Percentiles rank a stretch among this genome's conserved stretches.
Evolutionary conservation across 1,140 invertebrate species (phyloP).

Genomic region (Thrips palmi): DNA sequence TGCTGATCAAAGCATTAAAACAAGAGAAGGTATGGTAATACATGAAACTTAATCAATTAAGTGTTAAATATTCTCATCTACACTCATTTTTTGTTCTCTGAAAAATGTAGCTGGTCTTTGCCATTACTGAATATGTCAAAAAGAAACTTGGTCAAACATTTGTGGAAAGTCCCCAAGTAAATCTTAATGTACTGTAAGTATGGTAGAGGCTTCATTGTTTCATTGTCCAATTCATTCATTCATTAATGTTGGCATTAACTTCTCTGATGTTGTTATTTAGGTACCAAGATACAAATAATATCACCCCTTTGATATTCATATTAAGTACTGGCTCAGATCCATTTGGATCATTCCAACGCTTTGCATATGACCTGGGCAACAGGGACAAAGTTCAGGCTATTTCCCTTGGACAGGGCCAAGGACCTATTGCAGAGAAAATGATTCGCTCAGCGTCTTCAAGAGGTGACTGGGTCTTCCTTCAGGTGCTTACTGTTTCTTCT

Average conservation of each 20-base stretch:
- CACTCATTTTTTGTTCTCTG: constrained; percentile 12
- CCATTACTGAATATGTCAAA: constrained; percentile 58
- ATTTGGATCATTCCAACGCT: constrained; percentile 56
- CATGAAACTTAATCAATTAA: constrained; percentile 5
- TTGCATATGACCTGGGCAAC: constrained; percentile 62
- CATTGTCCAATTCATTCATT: constrained; percentile 1
- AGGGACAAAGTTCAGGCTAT: constrained; percentile 59
- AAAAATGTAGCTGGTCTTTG: constrained; percentile 48
- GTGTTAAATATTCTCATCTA: constrained; percentile 6
- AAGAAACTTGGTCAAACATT: constrained; percentile 55
- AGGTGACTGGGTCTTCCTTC: constrained; percentile 73
- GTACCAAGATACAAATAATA: constrained; percentile 49
- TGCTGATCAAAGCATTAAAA: constrained; percentile 56
- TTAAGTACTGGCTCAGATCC: constrained; percentile 85
- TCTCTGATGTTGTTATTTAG: constrained; percentile 22
- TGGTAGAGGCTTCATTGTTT: constrained; percentile 10
- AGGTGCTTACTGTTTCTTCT: constrained; percentile 21
- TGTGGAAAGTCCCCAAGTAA: constrained; percentile 53
- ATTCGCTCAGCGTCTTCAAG: constrained; percentile 46
- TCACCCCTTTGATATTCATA: constrained; percentile 69
- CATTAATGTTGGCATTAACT: neutral
- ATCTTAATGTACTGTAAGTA: constrained; percentile 45
- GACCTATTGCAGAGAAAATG: constrained; percentile 60
- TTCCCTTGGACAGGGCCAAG: constrained; percentile 81
- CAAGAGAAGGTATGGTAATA: constrained; percentile 45